Evolutionary conservation across 1,140 invertebrate genomes (phyloP).

Genomic region (Atopsyche davidsoni): DNA sequence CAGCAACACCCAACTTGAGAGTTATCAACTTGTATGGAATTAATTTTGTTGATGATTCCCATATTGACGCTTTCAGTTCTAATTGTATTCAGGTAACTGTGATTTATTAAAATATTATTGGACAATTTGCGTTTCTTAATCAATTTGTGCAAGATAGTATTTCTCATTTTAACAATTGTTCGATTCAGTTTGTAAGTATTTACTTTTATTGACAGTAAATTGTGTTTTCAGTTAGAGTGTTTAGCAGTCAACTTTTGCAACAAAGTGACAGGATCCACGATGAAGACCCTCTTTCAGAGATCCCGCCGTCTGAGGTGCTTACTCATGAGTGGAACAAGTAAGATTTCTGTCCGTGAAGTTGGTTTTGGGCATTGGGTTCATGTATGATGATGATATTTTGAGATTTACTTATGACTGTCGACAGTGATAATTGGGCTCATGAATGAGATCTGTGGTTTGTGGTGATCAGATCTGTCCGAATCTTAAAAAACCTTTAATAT

Average conservation of each 20-base stretch:
- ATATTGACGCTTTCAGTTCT: slow-evolving; percentile 95
- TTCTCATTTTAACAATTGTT: neutral
- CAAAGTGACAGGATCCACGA: slow-evolving; percentile 93
- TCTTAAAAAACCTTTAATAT: slow-evolving; percentile 4
- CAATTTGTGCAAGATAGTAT: slow-evolving; percentile 6
- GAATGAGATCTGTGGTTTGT: too few relatives aligned
- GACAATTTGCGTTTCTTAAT: slow-evolving; percentile 1
- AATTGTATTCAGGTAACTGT: slow-evolving; percentile 79
- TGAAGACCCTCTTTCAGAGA: slow-evolving; percentile 90
- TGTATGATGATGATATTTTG: too few relatives aligned
- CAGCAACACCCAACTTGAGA: slow-evolving; percentile 88
- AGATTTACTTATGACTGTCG: too few relatives aligned
- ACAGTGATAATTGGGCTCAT: too few relatives aligned
- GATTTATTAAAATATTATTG: slow-evolving; percentile 2
- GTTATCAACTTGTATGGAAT: slow-evolving; percentile 97
- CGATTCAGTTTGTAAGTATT: too few relatives aligned
- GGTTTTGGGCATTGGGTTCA: too few relatives aligned
- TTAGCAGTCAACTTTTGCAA: slow-evolving; percentile 94
- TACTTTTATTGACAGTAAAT: too few relatives aligned
- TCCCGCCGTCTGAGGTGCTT: slow-evolving; percentile 89
- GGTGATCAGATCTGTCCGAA: neutral
- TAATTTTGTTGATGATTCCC: slow-evolving; percentile 97
- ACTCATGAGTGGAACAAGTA: slow-evolving; percentile 94
- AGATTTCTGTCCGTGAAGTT: too few relatives aligned
- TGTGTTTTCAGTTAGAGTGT: slow-evolving; percentile 88